Conservation (phyloP, 1,140 invertebrate genomes). For the Wasmannia auropunctata region DNA sequence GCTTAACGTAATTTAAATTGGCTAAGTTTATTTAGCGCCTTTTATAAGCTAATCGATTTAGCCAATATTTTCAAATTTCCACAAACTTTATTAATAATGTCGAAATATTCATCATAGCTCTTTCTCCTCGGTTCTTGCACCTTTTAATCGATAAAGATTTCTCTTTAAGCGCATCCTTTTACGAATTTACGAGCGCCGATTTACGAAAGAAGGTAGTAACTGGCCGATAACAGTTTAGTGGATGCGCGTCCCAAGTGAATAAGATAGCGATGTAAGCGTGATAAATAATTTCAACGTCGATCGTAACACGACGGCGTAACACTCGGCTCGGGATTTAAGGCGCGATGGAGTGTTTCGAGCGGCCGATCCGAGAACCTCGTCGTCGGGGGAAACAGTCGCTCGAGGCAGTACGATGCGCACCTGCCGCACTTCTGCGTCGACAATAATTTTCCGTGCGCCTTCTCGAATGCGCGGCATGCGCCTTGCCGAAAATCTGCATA, state of each 20-base stretch:
- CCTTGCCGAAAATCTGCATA: slow-evolving; percentile 51
- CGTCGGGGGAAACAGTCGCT: slow-evolving; percentile 9
- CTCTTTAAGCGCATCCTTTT: not conserved
- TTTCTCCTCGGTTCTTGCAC: not conserved
- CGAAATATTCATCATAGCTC: not conserved
- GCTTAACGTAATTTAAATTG: not conserved
- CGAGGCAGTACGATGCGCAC: slow-evolving; percentile 14
- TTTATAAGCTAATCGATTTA: not conserved
- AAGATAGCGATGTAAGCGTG: slow-evolving; percentile 22
- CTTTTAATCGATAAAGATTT: not conserved
- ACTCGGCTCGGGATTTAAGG: slow-evolving; percentile 42
- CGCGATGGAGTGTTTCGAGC: slow-evolving; percentile 9
- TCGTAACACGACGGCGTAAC: not conserved
- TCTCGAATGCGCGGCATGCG: slow-evolving; percentile 5
- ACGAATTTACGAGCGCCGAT: not conserved
- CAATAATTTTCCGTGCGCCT: slow-evolving; percentile 45
- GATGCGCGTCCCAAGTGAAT: not conserved
- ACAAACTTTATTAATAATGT: not conserved
- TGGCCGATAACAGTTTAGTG: not conserved
- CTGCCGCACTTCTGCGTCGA: not conserved
- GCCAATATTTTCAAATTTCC: not conserved
- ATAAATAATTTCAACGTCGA: slow-evolving; percentile 44
- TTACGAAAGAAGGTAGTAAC: not conserved
- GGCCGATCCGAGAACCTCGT: slow-evolving; percentile 5
- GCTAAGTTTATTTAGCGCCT: not conserved